phyloP scores from a whole-genome alignment of 2,113 vertebrate species.

The Onychostoma macrolepis region DNA sequence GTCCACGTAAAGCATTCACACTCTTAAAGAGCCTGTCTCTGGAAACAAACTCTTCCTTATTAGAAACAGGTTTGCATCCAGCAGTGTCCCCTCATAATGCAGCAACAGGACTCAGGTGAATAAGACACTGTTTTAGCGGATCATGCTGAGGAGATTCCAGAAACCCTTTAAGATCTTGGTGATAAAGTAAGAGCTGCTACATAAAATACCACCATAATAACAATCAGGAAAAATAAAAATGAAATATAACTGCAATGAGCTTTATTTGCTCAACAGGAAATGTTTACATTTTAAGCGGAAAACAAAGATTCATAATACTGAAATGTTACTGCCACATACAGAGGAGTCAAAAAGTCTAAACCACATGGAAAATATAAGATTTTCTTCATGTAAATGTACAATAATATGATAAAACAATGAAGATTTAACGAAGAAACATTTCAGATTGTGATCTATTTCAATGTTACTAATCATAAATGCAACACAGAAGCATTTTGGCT shows the following conservation, averaged over 20 bases:
- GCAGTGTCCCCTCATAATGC: background rate
- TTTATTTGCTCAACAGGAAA: background rate
- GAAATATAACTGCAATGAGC: background rate
- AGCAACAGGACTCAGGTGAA: background rate
- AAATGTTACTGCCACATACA: background rate
- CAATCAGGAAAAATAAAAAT: constrained; percentile 21
- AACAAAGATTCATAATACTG: background rate
- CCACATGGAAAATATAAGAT: background rate
- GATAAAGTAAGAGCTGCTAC: background rate
- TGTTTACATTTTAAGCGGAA: background rate
- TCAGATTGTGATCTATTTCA: background rate
- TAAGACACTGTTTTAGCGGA: background rate
- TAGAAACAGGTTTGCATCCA: constrained; percentile 40
- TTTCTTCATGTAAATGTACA: background rate
- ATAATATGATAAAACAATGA: background rate
- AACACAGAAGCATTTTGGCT: background rate
- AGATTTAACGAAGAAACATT: background rate
- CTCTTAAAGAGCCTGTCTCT: constrained; percentile 13
- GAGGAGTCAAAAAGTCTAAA: background rate
- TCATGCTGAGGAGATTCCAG: background rate
- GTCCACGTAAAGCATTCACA: constrained; percentile 37
- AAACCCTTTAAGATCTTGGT: background rate
- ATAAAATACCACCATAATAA: constrained; percentile 16
- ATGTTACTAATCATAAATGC: background rate
- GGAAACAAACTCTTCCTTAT: constrained; percentile 16